A percentile compares a stretch with the other conserved stretches of the same genome.
Conservation (phyloP, 92 coral and sea anemone genomes). For the Phymanthus crucifer region DNA sequence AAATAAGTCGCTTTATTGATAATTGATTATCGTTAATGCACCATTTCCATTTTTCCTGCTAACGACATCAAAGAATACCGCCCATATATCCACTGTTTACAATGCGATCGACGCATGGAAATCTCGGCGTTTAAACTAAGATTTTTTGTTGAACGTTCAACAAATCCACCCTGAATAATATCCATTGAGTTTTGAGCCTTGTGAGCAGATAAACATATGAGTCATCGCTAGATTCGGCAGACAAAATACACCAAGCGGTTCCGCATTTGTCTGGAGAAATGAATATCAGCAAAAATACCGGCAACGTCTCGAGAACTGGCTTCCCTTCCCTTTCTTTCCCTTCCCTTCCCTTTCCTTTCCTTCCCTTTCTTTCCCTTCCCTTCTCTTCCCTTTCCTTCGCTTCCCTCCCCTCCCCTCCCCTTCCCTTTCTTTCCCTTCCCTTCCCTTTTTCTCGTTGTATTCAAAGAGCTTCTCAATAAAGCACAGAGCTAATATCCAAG, state of each 20-base stretch:
- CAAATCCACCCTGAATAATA: not conserved
- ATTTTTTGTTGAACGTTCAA: not conserved
- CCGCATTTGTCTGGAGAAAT: not conserved
- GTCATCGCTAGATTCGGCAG: not conserved
- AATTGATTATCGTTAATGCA: too few relatives aligned
- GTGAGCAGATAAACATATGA: not conserved
- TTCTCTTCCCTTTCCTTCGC: not conserved
- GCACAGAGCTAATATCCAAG: not conserved
- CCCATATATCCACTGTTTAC: too few relatives aligned
- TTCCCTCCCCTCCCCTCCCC: too few relatives aligned
- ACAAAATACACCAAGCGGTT: not conserved
- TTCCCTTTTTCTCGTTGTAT: not conserved
- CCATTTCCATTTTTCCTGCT: too few relatives aligned
- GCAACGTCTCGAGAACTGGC: not conserved
- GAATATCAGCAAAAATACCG: not conserved
- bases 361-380: not conserved
- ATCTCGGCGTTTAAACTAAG: not conserved
- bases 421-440: not conserved
- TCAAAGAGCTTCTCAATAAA: too few relatives aligned
- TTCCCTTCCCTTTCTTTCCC: not conserved
- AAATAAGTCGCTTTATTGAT: too few relatives aligned
- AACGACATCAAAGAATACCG: too few relatives aligned
- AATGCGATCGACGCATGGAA: not conserved
- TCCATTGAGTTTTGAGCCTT: not conserved
- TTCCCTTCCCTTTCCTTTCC: not conserved